Evolutionary conservation across 2,797 vertebrate species (phyloP).

Genomic region (Paguma larvata): DNA sequence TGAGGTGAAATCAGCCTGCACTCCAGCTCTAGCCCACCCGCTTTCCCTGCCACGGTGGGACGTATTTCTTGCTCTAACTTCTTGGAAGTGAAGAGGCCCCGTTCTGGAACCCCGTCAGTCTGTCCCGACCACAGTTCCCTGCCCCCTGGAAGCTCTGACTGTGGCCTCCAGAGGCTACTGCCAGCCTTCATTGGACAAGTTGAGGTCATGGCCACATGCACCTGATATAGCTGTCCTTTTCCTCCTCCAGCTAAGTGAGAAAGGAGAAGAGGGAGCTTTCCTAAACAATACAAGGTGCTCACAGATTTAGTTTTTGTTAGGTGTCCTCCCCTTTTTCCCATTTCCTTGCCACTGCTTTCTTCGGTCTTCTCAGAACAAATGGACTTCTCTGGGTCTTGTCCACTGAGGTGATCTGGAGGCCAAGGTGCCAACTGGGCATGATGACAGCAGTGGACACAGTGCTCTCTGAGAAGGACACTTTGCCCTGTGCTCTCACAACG

Average conservation of each 20-base stretch:
- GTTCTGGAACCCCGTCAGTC: not conserved
- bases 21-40: not conserved
- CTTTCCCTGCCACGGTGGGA: not conserved
- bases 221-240: not conserved
- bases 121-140: not conserved
- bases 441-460: not conserved
- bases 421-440: not conserved
- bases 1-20: not conserved
- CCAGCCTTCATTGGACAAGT: not conserved
- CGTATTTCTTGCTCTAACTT: not conserved
- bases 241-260: not conserved
- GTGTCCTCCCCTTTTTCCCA: not conserved
- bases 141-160: not conserved
- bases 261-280: not conserved
- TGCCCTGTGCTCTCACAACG: fast-evolving
- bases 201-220: not conserved
- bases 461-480: not conserved
- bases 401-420: not conserved
- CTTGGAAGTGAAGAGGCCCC: not conserved
- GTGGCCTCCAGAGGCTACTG: not conserved
- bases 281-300: not conserved
- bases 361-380: not conserved
- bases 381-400: not conserved
- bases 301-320: not conserved
- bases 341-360: not conserved